Evolutionary conservation across 2,888 invertebrate genomes (phyloP).

Genomic region (Apodemia mormo): DNA sequence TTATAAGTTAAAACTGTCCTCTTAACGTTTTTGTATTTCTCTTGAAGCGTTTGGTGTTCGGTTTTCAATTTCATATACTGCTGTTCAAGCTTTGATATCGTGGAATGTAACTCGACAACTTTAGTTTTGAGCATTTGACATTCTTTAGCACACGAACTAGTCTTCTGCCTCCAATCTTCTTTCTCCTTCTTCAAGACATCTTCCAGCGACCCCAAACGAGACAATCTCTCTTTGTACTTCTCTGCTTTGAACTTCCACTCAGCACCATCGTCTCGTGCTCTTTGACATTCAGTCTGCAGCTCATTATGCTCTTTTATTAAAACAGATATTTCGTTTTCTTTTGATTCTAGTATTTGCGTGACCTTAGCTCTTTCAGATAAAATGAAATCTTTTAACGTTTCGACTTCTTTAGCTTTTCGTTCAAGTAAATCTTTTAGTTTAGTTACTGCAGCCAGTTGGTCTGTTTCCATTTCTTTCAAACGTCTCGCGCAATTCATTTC

Average conservation of each 20-base stretch:
- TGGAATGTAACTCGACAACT: slow-evolving; percentile 65
- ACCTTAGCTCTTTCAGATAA: slow-evolving; percentile 74
- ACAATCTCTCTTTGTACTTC: slow-evolving; percentile 63
- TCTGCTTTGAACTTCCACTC: slow-evolving; percentile 67
- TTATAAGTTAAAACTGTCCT: slow-evolving; percentile 84
- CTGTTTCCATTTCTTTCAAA: slow-evolving; percentile 75
- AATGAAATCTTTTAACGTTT: slow-evolving; percentile 76
- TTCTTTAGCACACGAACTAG: slow-evolving; percentile 54
- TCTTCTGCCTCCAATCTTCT: slow-evolving; percentile 60
- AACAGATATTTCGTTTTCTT: slow-evolving; percentile 75
- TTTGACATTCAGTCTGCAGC: slow-evolving; percentile 60
- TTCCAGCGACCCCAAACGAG: slow-evolving; percentile 60
- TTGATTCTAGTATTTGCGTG: slow-evolving; percentile 73
- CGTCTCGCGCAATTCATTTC: slow-evolving; percentile 78
- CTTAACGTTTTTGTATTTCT: slow-evolving; percentile 84
- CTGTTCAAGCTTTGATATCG: slow-evolving; percentile 68
- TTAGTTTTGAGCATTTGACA: slow-evolving; percentile 66
- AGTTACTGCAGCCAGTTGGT: slow-evolving; percentile 65
- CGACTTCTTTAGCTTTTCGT: slow-evolving; percentile 78
- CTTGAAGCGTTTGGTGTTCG: slow-evolving; percentile 75
- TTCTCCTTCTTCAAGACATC: slow-evolving; percentile 63
- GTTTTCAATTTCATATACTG: slow-evolving; percentile 55
- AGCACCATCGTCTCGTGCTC: slow-evolving; percentile 54
- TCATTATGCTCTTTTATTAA: slow-evolving; percentile 71
- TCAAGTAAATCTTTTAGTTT: slow-evolving; percentile 75